Evolutionary conservation across 53 echinoderm and acorn worm species (phyloP), one percentile per base, ranked within the genome.

Genomic region (Patiria pectinifera): DNA sequence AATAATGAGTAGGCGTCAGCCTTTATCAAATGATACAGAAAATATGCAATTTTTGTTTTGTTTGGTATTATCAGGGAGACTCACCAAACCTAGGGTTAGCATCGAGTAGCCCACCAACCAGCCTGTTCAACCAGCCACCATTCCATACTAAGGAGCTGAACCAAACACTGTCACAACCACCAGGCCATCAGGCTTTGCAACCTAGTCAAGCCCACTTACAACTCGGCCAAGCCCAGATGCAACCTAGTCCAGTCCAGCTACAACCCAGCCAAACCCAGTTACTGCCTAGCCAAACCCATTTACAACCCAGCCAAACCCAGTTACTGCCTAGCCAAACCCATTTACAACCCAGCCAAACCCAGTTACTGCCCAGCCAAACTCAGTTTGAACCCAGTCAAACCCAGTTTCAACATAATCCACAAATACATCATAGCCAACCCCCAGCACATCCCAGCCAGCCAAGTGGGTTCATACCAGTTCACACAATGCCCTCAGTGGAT

Each of bases 31-130:
- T 66, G 14, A 14, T 66, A 66, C 15, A 2, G 66, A 4, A 16
- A 66, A 66, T 66, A 66, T 74, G 74, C 10, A 22, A 16, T 14
- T 74, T 74, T 74, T 21, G 2, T 23, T 23, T 24, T 15, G 21
- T 78, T 78, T 78, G 45, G 46, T 45, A 12, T 16, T 46, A 14
- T 12, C 25, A 71, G 71, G 62, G 74, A 48, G 86, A 86, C 74
- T 86, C 86, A 7, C 74, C 74, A 22, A 85, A 85, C 22, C 70
- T 85, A 85, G 85, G 69, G 2, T 70, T 85, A 24, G 63, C 85
- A 48, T 22, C 74, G 24, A 71, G 25, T 24, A 74, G 71, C 48
- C 86, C 62, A 25, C 87, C 76, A 87, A 48, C n/a, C 11, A 35
- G 45, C 4, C 86, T 12, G 86, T 74, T 48, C 74, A 74, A 58